Evolutionary conservation across 2,113 vertebrate species (phyloP).

Genomic region (Brachyhypopomus gauderio): DNA sequence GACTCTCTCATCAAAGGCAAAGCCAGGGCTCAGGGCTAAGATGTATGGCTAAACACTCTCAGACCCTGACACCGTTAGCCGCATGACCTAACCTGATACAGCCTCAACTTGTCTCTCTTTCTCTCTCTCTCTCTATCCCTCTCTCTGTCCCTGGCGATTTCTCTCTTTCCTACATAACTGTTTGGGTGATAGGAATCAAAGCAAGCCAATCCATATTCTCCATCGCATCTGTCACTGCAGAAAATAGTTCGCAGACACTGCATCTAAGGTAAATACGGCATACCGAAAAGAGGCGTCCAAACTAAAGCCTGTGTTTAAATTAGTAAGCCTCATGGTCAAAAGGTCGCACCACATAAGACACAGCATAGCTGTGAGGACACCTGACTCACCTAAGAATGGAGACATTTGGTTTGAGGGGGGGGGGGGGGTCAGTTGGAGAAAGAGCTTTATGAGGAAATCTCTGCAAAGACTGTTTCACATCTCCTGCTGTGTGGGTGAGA

Average conservation of each 20-base stretch:
- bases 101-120: neutral
- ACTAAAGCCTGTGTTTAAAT: neutral
- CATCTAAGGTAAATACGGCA: neutral
- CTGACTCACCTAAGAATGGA: conserved; percentile 14
- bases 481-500: conserved; percentile 49
- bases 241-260: neutral
- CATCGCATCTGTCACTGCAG: neutral
- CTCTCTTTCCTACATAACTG: neutral
- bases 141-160: neutral
- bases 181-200: neutral
- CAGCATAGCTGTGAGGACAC: neutral
- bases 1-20: conserved; percentile 38
- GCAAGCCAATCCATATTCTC: neutral
- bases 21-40: conserved; percentile 7
- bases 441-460: conserved; percentile 35
- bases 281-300: neutral
- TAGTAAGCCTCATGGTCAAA: no score
- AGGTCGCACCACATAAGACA: no score
- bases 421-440: conserved; percentile 42
- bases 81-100: neutral
- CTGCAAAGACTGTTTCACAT: conserved; percentile 54
- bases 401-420: conserved; percentile 12
- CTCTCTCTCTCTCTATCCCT: neutral
- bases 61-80: conserved; percentile 30
- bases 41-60: conserved; percentile 37